Conservation (phyloP, 2,888 invertebrate genomes). For the Willowsia nigromaculata region DNA sequence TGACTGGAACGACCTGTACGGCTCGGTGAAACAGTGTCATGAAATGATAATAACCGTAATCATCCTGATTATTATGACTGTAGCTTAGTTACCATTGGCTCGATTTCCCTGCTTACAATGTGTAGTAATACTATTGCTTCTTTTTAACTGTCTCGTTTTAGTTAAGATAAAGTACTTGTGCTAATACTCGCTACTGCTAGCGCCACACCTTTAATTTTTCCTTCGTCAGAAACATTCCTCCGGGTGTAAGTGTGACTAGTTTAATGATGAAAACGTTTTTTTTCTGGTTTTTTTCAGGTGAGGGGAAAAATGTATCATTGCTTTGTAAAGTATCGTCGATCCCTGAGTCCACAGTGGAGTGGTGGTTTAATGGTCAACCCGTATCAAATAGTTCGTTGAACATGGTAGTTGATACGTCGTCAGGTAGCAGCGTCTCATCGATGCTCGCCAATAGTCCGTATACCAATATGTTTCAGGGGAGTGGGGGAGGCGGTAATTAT, state of each 20-base stretch:
- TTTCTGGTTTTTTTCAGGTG: conserved; percentile 79
- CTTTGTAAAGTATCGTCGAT: conserved; percentile 90
- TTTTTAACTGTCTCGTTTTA: conserved; percentile 54
- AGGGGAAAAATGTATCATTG: conserved; percentile 90
- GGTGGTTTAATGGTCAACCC: conserved; percentile 87
- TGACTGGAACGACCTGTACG: conserved; percentile 71
- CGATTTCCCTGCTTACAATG: background rate
- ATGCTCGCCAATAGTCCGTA: conserved; percentile 39
- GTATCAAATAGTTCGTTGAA: conserved; percentile 77
- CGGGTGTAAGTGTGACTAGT: background rate
- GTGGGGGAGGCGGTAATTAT: background rate
- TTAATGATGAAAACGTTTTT: background rate
- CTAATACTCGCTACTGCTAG: conserved; percentile 1
- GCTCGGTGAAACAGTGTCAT: conserved; percentile 63
- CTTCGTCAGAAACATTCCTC: background rate
- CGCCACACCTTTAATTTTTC: background rate
- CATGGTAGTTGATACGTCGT: conserved; percentile 77
- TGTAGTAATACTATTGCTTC: conserved; percentile 41
- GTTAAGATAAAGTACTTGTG: conserved; percentile 47
- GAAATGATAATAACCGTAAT: conserved; percentile 72
- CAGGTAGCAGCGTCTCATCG: conserved; percentile 31
- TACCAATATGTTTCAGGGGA: conserved; percentile 65
- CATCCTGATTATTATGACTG: conserved; percentile 70
- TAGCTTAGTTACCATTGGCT: conserved; percentile 40
- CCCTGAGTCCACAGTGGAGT: conserved; percentile 90